These are phyloP conservation scores for Crypturellus undulatus DNA, from an alignment of 2,113 vertebrate species.

Conservation along the genomic window DNA sequence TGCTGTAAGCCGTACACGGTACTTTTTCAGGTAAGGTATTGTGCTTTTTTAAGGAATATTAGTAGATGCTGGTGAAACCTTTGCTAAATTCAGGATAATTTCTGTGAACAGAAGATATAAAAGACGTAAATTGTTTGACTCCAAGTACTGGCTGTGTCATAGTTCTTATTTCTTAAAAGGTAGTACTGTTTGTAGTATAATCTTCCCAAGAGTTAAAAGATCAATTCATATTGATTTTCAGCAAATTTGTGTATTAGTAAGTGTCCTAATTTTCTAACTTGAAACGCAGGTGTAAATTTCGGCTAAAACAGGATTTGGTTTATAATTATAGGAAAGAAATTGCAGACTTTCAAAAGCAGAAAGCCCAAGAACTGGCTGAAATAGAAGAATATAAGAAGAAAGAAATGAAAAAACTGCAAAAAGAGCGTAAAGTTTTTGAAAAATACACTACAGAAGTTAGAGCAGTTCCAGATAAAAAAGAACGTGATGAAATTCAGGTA, in stretches of 20 bases:
- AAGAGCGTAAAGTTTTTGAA: constrained; percentile 92
- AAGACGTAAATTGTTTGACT: neutral
- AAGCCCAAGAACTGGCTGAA: constrained; percentile 83
- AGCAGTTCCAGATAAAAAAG: constrained; percentile 92
- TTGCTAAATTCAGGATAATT: neutral
- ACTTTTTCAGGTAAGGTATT: neutral
- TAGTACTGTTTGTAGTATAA: neutral
- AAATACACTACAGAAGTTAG: constrained; percentile 85
- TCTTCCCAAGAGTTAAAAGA: neutral
- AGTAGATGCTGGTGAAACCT: neutral
- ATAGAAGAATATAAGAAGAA: constrained; percentile 91
- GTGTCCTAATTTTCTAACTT: neutral
- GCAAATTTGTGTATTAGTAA: neutral
- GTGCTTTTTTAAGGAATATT: neutral
- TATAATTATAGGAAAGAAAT: constrained; percentile 85
- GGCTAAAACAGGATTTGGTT: neutral
- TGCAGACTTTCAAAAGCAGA: constrained; percentile 86
- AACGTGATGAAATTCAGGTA: constrained; percentile 97
- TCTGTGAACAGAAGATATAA: neutral
- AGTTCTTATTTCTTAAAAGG: neutral
- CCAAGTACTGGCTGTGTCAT: neutral
- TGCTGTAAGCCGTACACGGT: neutral
- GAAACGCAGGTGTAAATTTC: neutral
- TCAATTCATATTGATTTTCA: neutral
- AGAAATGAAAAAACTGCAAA: constrained; percentile 91